Percentiles rank a stretch among this genome's conserved stretches.
phyloP scores from a whole-genome alignment of 2,797 vertebrate species.

The Nyctalus aviator region DNA sequence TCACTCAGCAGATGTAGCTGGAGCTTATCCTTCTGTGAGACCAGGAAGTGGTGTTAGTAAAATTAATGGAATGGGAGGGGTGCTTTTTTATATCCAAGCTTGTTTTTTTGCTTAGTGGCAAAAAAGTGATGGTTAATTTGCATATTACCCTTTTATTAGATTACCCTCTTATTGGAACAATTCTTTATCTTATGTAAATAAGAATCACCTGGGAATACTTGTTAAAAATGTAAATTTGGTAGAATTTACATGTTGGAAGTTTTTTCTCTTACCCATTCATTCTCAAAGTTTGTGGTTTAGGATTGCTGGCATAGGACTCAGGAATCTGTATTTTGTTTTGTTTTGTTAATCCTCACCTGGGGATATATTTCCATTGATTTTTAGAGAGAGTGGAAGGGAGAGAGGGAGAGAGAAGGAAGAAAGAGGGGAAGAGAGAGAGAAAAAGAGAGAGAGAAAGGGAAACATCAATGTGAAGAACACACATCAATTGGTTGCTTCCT shows the following conservation, averaged over 20 bases:
- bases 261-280: too few species aligned
- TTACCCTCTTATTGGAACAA: not conserved
- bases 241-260: too few species aligned
- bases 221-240: conserved; percentile 16
- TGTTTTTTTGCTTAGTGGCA: conserved; percentile 1
- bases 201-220: not conserved
- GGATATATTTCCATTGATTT: not conserved
- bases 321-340: not conserved
- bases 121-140: too few species aligned
- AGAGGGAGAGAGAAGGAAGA: not conserved
- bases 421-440: not conserved
- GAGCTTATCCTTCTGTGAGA: not conserved
- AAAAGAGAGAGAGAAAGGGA: not conserved
- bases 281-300: not conserved
- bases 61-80: not conserved
- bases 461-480: not conserved
- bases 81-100: not conserved
- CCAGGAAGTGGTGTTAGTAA: not conserved
- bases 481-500: not conserved
- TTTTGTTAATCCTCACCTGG: not conserved
- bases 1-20: not conserved
- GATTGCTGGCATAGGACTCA: not conserved
- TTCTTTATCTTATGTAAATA: conserved; percentile 37
- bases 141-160: too few species aligned
- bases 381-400: not conserved